A percentile compares a stretch with the other conserved stretches of the same genome.
These are phyloP conservation scores for Fringilla coelebs DNA, from an alignment of 2,797 vertebrate genomes.

Conservation along the genomic window DNA sequence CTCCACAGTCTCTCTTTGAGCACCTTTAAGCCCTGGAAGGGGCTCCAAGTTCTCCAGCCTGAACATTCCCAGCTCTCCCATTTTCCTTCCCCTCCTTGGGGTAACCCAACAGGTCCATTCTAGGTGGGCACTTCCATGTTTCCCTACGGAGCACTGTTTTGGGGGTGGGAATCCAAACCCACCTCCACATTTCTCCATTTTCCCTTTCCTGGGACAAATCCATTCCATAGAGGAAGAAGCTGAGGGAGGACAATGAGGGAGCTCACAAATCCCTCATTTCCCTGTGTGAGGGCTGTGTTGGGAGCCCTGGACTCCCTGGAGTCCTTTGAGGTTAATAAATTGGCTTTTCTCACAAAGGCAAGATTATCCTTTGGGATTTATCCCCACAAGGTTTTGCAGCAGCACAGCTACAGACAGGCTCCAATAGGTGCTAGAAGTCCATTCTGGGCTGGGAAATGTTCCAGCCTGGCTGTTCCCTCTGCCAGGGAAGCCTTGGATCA, in stretches of 20 bases:
- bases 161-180: neutral
- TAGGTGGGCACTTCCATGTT: accelerated
- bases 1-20: neutral
- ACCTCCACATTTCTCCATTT: neutral
- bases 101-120: neutral
- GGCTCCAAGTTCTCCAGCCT: neutral
- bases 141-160: neutral
- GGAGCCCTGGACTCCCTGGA: neutral
- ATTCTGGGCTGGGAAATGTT: neutral
- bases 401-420: neutral
- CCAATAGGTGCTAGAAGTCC: neutral
- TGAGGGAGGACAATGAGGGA: accelerated
- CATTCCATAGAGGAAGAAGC: neutral
- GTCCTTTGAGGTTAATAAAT: neutral
- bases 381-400: neutral
- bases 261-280: neutral
- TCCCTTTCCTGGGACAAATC: neutral
- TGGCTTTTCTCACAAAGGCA: neutral
- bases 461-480: neutral
- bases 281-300: neutral
- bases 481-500: neutral
- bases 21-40: neutral
- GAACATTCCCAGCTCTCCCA: neutral
- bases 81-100: neutral
- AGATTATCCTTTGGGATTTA: neutral